phyloP scores from a whole-genome alignment of 1,140 invertebrate genomes.

The Luehdorfia chinensis region DNA sequence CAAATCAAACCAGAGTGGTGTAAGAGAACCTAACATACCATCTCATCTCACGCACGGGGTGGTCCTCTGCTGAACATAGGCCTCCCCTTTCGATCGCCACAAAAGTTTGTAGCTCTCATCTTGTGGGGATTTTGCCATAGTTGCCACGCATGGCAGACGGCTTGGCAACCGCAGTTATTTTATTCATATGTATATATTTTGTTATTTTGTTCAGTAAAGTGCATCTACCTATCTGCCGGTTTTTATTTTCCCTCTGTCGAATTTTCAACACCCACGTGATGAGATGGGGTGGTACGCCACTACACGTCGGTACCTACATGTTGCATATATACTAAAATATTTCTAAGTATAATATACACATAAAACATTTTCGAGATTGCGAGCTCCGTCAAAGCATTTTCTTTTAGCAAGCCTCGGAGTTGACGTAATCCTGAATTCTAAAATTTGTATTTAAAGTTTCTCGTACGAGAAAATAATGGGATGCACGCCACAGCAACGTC shows the following conservation, averaged over 20 bases:
- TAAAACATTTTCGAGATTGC: background rate
- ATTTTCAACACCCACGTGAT: too few relatives aligned
- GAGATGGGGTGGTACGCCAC: too few relatives aligned
- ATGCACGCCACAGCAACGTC: conserved; percentile 3
- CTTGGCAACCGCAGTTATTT: too few relatives aligned
- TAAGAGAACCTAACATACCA: too few relatives aligned
- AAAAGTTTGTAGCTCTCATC: background rate
- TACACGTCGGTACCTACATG: background rate
- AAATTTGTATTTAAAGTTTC: conserved; percentile 15
- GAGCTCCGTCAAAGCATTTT: conserved; percentile 9
- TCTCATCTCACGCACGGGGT: too few relatives aligned
- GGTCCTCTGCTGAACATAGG: too few relatives aligned
- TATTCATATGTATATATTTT: background rate
- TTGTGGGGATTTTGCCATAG: too few relatives aligned
- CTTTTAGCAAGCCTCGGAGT: background rate
- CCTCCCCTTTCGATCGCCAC: background rate
- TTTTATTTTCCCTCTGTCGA: too few relatives aligned
- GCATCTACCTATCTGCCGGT: too few relatives aligned
- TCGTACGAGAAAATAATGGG: conserved; percentile 12
- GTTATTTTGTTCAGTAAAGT: too few relatives aligned
- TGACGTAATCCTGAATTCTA: conserved; percentile 1
- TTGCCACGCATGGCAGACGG: too few relatives aligned
- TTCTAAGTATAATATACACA: background rate
- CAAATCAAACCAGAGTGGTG: too few relatives aligned
- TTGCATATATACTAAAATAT: background rate